These are phyloP conservation scores for Dermatophagoides farinae DNA, from an alignment of 1,140 invertebrate genomes.

Conservation along the genomic window DNA sequence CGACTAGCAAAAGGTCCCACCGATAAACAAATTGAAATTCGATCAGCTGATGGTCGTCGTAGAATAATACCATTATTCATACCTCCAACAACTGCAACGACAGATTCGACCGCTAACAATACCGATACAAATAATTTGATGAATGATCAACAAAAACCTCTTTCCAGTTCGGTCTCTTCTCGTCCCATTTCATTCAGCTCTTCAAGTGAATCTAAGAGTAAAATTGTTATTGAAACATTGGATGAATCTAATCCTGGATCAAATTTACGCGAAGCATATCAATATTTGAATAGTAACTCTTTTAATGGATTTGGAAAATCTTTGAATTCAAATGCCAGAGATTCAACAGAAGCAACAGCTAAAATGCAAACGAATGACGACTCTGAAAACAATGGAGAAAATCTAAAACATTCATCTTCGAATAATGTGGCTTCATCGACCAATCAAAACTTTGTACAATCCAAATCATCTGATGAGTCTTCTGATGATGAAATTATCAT, in stretches of 20 bases:
- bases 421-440: background rate
- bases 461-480: background rate
- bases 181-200: slow-evolving; percentile 42
- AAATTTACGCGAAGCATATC: too few relatives aligned
- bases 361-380: too few relatives aligned
- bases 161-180: background rate
- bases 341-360: background rate
- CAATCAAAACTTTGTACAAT: background rate
- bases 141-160: background rate
- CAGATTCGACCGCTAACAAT: slow-evolving; percentile 20
- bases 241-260: slow-evolving; percentile 37
- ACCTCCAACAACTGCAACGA: slow-evolving; percentile 40
- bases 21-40: slow-evolving; percentile 85
- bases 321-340: background rate
- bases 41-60: slow-evolving; percentile 72
- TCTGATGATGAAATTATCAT: background rate
- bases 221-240: slow-evolving; percentile 56
- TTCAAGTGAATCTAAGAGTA: slow-evolving; percentile 51
- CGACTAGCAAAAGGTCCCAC: slow-evolving; percentile 35
- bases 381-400: background rate
- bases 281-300: background rate
- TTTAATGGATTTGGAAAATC: background rate
- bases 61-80: slow-evolving; percentile 91
- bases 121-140: background rate
- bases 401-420: background rate